Evolutionary conservation across 37 sponge, comb jelly and placozoan species (phyloP).

Genomic region (Sycon ciliatum): DNA sequence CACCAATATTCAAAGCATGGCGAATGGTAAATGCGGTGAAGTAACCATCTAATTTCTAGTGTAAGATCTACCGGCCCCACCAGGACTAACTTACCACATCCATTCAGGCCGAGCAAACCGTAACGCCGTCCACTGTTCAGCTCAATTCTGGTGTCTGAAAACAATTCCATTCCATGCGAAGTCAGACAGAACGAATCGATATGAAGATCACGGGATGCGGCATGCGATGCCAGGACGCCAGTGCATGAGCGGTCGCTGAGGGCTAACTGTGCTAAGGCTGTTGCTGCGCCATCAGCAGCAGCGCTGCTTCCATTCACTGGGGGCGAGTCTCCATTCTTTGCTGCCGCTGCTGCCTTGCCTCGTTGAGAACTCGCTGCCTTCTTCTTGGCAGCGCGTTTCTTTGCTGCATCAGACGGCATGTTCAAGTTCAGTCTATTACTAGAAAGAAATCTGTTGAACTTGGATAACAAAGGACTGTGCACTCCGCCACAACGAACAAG

Average conservation of each 20-base stretch:
- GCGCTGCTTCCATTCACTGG: background rate
- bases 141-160: constrained; percentile 69
- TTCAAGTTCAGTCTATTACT: too few species aligned
- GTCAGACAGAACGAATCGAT: constrained; percentile 55
- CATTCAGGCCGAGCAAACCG: constrained; percentile 83
- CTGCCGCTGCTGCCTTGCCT: constrained; percentile 19
- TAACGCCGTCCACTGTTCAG: constrained; percentile 79
- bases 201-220: constrained; percentile 73
- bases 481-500: too few species aligned
- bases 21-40: too few species aligned
- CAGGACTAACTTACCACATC: constrained; percentile 56
- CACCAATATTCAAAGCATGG: too few species aligned
- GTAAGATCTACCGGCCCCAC: background rate
- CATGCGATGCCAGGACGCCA: constrained; percentile 76
- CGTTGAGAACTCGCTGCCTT: constrained; percentile 34
- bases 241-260: constrained; percentile 13
- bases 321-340: background rate
- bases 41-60: too few species aligned
- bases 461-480: too few species aligned
- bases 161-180: constrained; percentile 74
- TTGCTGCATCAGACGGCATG: constrained; percentile 78
- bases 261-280: background rate
- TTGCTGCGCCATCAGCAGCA: background rate
- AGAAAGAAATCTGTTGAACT: too few species aligned
- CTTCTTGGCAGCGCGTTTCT: constrained; percentile 64